phyloP scores from a whole-genome alignment of 2,888 invertebrate species.

The Bibio marci region DNA sequence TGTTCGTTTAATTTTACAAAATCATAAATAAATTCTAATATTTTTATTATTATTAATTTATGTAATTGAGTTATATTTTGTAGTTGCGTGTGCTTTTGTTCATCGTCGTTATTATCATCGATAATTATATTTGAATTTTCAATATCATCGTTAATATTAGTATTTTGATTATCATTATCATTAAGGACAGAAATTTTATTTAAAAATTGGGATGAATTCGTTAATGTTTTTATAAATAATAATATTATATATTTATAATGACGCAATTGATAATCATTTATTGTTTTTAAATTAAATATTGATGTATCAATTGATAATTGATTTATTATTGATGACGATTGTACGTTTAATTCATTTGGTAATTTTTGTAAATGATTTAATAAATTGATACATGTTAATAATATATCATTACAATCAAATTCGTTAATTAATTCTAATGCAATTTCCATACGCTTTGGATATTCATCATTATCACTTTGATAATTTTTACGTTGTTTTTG shows the following conservation, averaged over 20 bases:
- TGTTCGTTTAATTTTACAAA: constrained; percentile 45
- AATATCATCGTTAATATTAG: too few species aligned
- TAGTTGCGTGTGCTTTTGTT: too few species aligned
- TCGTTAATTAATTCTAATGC: constrained; percentile 46
- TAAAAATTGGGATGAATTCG: constrained; percentile 51
- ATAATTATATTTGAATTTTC: too few species aligned
- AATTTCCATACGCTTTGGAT: constrained; percentile 44
- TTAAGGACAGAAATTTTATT: constrained; percentile 40
- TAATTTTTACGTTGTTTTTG: too few species aligned
- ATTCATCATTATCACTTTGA: constrained; percentile 29
- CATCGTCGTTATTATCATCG: too few species aligned
- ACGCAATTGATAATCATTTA: constrained; percentile 56
- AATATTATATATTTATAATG: constrained; percentile 71
- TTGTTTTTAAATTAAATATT: constrained; percentile 44
- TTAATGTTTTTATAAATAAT: constrained; percentile 51
- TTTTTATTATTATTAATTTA: constrained; percentile 49
- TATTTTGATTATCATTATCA: constrained; percentile 14
- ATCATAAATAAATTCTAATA: constrained; percentile 47
- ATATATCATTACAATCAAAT: constrained; percentile 42
- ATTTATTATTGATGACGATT: background rate
- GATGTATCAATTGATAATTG: constrained; percentile 12
- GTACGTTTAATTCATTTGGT: constrained; percentile 40
- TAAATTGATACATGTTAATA: constrained; percentile 48
- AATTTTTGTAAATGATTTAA: constrained; percentile 45
- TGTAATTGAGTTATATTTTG: constrained; percentile 40